Conservation (phyloP, 2,888 invertebrate species). For the Pyrocoelia pectoralis region DNA sequence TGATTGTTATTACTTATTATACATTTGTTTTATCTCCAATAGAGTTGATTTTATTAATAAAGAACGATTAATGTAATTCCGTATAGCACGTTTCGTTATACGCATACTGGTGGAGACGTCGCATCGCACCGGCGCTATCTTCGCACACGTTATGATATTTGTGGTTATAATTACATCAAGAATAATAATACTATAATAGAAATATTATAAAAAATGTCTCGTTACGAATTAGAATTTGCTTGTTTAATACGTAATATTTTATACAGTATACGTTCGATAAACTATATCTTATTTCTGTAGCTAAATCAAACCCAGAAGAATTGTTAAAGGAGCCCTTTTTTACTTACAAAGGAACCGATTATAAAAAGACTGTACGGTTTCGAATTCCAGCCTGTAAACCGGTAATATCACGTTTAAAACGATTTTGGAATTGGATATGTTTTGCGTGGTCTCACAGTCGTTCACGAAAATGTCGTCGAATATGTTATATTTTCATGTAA, state of each 20-base stretch:
- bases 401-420: background rate
- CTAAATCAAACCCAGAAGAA: background rate
- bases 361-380: background rate
- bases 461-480: background rate
- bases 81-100: no score
- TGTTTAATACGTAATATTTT: background rate
- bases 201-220: background rate
- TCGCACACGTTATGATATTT: no score
- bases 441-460: conserved; percentile 11
- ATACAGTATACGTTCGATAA: background rate
- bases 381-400: background rate
- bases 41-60: no score
- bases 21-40: no score
- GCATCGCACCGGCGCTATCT: no score
- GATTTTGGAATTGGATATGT: background rate
- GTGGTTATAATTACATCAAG: no score
- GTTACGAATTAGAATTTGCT: background rate
- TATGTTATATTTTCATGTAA: background rate
- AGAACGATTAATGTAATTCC: no score
- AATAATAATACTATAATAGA: no score
- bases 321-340: background rate
- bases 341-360: background rate
- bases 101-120: no score
- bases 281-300: background rate
- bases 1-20: no score